These are phyloP conservation scores for Omphaloscelis lunosa DNA, from an alignment of 2,888 invertebrate genomes.

Conservation along the genomic window DNA sequence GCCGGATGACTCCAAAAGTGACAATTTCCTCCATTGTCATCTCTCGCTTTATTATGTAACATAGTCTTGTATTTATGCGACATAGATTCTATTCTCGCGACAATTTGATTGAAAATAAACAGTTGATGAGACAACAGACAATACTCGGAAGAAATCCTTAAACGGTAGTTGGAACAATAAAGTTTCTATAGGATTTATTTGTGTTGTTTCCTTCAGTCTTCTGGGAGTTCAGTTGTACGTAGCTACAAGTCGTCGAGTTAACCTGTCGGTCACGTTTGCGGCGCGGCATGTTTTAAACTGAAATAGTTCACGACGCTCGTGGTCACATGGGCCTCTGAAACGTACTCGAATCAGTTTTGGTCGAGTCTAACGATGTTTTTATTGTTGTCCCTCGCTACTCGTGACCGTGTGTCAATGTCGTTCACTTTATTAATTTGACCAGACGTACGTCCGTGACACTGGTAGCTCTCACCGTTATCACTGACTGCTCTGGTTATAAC, in stretches of 20 bases:
- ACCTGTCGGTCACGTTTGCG: conserved; percentile 63
- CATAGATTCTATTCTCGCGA: conserved; percentile 50
- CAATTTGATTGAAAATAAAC: conserved; percentile 60
- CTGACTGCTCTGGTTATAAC: conserved; percentile 67
- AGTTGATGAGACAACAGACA: conserved; percentile 63
- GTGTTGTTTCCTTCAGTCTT: conserved; percentile 59
- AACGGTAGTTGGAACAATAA: conserved; percentile 71
- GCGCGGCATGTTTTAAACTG: conserved; percentile 64
- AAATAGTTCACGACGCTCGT: conserved; percentile 70
- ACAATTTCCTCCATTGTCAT: conserved; percentile 79
- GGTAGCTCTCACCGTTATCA: conserved; percentile 71
- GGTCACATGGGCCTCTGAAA: conserved; percentile 64
- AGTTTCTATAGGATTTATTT: conserved; percentile 70
- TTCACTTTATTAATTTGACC: conserved; percentile 72
- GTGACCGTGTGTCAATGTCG: conserved; percentile 72
- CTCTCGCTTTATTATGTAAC: conserved; percentile 57
- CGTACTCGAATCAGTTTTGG: conserved; percentile 55
- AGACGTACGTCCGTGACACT: conserved; percentile 75
- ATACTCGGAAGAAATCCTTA: conserved; percentile 62
- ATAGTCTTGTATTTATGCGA: conserved; percentile 42
- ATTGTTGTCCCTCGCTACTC: conserved; percentile 64
- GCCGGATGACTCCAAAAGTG: conserved; percentile 81
- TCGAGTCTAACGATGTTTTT: conserved; percentile 67
- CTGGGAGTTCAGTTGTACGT: conserved; percentile 59
- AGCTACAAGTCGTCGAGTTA: conserved; percentile 58